A percentile compares a stretch with the other conserved stretches of the same genome.
phyloP scores from a whole-genome alignment of 2,888 invertebrate species.

The Saturnia japonica region DNA sequence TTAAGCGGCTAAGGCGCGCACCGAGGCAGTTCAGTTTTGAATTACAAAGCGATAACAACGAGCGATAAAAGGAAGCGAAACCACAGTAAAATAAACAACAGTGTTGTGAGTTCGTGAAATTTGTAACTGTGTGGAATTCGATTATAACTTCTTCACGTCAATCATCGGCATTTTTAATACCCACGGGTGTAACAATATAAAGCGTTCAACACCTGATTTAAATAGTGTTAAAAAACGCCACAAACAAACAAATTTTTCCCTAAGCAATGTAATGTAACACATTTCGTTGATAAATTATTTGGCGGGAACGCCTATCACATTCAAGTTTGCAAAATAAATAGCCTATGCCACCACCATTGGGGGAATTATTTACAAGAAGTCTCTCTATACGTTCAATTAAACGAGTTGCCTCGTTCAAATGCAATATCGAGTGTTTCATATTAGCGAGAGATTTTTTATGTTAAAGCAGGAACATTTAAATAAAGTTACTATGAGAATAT shows the following conservation, averaged over 20 bases:
- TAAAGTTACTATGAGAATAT: too few relatives aligned
- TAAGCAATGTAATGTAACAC: constrained; percentile 53
- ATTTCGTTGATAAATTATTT: constrained; percentile 57
- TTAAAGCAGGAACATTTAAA: background rate
- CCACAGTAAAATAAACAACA: too few relatives aligned
- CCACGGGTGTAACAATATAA: too few relatives aligned
- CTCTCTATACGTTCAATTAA: constrained; percentile 12
- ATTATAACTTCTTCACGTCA: too few relatives aligned
- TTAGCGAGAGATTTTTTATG: background rate
- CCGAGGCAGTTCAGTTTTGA: too few relatives aligned
- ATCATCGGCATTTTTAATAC: too few relatives aligned
- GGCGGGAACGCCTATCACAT: constrained; percentile 47
- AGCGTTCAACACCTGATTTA: constrained; percentile 16
- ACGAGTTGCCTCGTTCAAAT: background rate
- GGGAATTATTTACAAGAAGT: constrained; percentile 39
- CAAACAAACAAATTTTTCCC: constrained; percentile 51
- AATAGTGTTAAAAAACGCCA: constrained; percentile 29
- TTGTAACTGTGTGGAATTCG: too few relatives aligned
- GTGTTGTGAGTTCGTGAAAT: too few relatives aligned
- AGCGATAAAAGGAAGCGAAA: too few relatives aligned
- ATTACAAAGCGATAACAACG: too few relatives aligned
- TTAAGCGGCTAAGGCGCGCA: too few relatives aligned
- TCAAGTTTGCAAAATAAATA: constrained; percentile 54
- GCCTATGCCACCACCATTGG: constrained; percentile 45
- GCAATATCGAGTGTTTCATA: background rate